Base-by-base conservation (phyloP, 2,888 invertebrate genomes). In the Papilio elwesi region DNA sequence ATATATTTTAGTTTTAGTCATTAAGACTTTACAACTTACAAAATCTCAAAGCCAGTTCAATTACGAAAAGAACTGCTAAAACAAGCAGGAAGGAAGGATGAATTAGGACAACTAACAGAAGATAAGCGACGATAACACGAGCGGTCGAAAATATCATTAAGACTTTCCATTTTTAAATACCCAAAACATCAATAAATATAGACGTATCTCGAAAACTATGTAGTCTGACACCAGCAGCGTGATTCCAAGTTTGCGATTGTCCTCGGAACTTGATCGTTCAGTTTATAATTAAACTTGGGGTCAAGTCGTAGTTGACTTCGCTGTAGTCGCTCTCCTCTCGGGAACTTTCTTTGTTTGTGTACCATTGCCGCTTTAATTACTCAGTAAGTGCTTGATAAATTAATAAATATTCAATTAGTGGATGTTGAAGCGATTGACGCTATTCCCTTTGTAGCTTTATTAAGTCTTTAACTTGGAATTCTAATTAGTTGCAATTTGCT, bases 271-370 rank as follows among this genome's bases (percentile, higher is more conserved):
- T 86, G 85, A 86, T 87, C 89, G 81, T 84, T 86, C 87, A 87
- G 88, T 90, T 91, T 90, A 92, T 93, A 92, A 93, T 92, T 93
- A 92, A 92, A 91, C 85, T 90, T 82, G 80, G 80, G 90, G 87
- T 90, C 90, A 90, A 90, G 86, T 89, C 83, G 77, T 83, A 83
- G 87, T 85, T 85, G 87, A 89, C 89, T 88, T 86, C 82, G 82
- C 78, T 82, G 83, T 87, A 87, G 85, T 87, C 85, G 80, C 81
- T 81, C 80, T 81, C 79, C 81, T 83, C 82, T 77, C 77, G 78
- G 77, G 78, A 88, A 87, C 84, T 88, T 87, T 88, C 87, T 88
- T 90, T 88, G 90, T 90, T 91, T 89, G 88, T 85, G 84, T 81
- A 81, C 83, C 82, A 85, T 85, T 84, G 82, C 84, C 81, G 85